Conservation (phyloP, 2,888 invertebrate genomes). For the Drosophila engyochracea region DNA sequence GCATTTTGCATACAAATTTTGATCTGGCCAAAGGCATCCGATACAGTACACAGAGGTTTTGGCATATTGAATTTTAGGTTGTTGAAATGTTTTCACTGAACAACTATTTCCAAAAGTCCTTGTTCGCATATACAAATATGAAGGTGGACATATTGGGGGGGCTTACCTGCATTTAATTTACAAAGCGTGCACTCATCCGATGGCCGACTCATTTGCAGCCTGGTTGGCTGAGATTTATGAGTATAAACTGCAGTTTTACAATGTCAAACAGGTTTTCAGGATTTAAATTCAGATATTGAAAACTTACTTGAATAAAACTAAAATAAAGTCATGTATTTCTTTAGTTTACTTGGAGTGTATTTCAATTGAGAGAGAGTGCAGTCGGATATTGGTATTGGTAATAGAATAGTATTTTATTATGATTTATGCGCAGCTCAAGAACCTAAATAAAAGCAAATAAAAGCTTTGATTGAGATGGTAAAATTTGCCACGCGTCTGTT, state of each 20-base stretch:
- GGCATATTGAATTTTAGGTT: slow-evolving; percentile 47
- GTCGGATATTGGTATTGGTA: neutral
- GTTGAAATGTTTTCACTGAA: slow-evolving; percentile 41
- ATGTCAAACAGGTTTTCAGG: neutral
- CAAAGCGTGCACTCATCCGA: slow-evolving; percentile 9
- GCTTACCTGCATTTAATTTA: slow-evolving; percentile 3
- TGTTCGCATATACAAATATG: neutral
- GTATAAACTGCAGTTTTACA: neutral
- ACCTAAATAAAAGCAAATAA: neutral
- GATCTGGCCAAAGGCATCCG: slow-evolving; percentile 33
- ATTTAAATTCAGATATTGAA: neutral
- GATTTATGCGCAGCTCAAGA: neutral
- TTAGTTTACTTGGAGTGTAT: neutral
- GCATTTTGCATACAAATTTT: slow-evolving; percentile 67
- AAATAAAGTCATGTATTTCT: neutral
- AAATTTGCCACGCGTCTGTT: slow-evolving; percentile 10
- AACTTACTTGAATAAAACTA: neutral
- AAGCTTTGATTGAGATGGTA: neutral
- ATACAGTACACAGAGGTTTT: slow-evolving; percentile 13
- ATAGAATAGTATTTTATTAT: neutral
- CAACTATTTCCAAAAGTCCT: slow-evolving; percentile 32
- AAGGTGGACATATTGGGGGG: neutral
- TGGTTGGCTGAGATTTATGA: neutral
- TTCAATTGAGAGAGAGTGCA: neutral
- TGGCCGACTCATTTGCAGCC: slow-evolving; percentile 1